Conservation (phyloP, 1,140 invertebrate genomes). For the Formica exsecta region DNA sequence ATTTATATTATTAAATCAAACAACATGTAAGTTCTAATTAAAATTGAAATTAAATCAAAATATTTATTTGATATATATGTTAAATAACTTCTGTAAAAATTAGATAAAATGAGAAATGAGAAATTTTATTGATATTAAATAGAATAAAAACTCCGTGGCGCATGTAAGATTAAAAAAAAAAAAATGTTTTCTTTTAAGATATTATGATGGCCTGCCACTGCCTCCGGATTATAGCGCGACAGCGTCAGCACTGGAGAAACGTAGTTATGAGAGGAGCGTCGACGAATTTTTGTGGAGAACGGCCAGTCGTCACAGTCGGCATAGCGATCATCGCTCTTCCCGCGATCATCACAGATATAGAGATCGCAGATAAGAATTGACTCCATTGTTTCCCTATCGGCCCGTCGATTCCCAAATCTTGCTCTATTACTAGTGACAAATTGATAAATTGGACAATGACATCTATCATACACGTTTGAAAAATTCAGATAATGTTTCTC, state of each 20-base stretch:
- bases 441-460: not conserved
- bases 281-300: slow-evolving; percentile 96
- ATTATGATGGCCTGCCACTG: slow-evolving; percentile 92
- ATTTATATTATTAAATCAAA: not conserved
- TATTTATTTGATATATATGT: not conserved
- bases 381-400: not conserved
- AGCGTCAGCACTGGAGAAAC: slow-evolving; percentile 89
- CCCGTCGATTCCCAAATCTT: slow-evolving; percentile 14
- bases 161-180: not conserved
- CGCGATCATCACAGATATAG: slow-evolving; percentile 85
- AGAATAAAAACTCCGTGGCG: not conserved
- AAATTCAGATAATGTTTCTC: not conserved
- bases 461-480: not conserved
- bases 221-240: slow-evolving; percentile 88
- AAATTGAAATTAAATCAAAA: slow-evolving; percentile 4
- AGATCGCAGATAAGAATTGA: slow-evolving; percentile 82
- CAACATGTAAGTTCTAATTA: not conserved
- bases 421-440: not conserved
- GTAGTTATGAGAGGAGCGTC: slow-evolving; percentile 95
- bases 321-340: slow-evolving; percentile 83
- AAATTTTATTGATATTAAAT: not conserved
- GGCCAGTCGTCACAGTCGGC: slow-evolving; percentile 81
- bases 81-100: not conserved
- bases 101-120: not conserved
- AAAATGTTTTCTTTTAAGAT: slow-evolving; percentile 85